Conservation (phyloP, 2,888 invertebrate genomes). For the Neria commutata region DNA sequence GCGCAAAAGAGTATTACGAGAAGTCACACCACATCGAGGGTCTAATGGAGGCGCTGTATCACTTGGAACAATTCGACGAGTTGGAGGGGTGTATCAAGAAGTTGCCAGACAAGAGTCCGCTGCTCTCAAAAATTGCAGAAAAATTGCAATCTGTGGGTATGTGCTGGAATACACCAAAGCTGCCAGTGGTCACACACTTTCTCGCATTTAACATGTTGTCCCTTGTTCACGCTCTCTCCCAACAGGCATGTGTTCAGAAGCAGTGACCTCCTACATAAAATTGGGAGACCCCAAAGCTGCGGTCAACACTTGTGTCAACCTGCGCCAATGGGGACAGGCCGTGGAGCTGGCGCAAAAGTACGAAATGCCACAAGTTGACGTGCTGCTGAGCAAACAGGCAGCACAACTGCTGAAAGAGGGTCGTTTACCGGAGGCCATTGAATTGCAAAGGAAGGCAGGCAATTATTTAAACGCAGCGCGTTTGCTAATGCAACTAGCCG, state of each 20-base stretch:
- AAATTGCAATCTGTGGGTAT: slow-evolving; percentile 75
- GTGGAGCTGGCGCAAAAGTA: slow-evolving; percentile 81
- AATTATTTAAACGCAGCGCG: slow-evolving; percentile 60
- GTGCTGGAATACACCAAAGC: too few species aligned
- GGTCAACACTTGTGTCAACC: slow-evolving; percentile 80
- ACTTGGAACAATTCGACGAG: slow-evolving; percentile 87
- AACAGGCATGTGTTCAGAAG: slow-evolving; percentile 71
- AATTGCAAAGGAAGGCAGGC: slow-evolving; percentile 66
- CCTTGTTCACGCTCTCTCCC: background rate
- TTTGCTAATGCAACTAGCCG: slow-evolving; percentile 68
- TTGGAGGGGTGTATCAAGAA: slow-evolving; percentile 79
- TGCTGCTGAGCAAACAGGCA: slow-evolving; percentile 78
- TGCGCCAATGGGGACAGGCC: slow-evolving; percentile 88
- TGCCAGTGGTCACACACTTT: too few species aligned
- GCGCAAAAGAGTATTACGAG: slow-evolving; percentile 88
- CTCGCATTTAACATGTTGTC: too few species aligned
- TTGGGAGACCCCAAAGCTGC: slow-evolving; percentile 79
- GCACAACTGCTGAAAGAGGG: slow-evolving; percentile 78
- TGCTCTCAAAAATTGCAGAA: slow-evolving; percentile 76
- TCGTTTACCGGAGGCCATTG: slow-evolving; percentile 79
- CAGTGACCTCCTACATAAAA: slow-evolving; percentile 79
- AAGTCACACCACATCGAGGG: slow-evolving; percentile 84
- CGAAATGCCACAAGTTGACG: slow-evolving; percentile 76
- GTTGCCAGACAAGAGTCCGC: slow-evolving; percentile 78
- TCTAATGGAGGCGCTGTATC: slow-evolving; percentile 87